phyloP scores from a whole-genome alignment of 2,888 invertebrate genomes.

The Pristionchus entomophagus region DNA sequence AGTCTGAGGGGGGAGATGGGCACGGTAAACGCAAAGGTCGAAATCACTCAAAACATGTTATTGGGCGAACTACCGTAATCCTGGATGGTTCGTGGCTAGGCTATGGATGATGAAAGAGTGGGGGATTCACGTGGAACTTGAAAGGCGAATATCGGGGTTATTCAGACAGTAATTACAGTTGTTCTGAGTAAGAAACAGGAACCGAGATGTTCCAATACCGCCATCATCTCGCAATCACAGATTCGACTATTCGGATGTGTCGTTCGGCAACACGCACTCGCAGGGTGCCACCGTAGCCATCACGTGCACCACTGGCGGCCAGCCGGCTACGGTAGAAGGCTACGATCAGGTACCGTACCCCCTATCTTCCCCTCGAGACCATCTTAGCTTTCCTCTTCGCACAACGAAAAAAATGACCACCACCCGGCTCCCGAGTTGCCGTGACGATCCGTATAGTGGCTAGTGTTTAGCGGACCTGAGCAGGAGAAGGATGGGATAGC shows the following conservation, averaged over 20 bases:
- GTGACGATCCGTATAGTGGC: slow-evolving; percentile 44
- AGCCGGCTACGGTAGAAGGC: slow-evolving; percentile 75
- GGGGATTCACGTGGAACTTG: too few species aligned
- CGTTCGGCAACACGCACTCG: slow-evolving; percentile 74
- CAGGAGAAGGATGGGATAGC: not conserved
- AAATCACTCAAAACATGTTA: not conserved
- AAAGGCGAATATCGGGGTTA: too few species aligned
- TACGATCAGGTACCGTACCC: slow-evolving; percentile 70
- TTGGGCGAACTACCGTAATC: too few species aligned
- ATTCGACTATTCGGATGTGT: slow-evolving; percentile 75
- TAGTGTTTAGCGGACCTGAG: not conserved
- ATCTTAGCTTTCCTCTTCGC: not conserved
- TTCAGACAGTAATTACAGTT: too few species aligned
- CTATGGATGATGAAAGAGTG: too few species aligned
- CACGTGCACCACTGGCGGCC: slow-evolving; percentile 74
- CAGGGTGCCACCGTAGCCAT: slow-evolving; percentile 75
- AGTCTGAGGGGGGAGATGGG: slow-evolving; percentile 4
- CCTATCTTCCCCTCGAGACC: not conserved
- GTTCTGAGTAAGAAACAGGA: too few species aligned
- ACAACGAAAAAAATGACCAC: slow-evolving; percentile 27
- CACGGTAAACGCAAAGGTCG: not conserved
- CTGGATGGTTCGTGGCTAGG: too few species aligned
- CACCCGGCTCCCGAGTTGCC: slow-evolving; percentile 11
- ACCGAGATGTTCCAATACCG: not conserved
- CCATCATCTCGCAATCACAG: slow-evolving; percentile 51